Conservation (phyloP, 2,113 vertebrate genomes). For the Semicossyphus pulcher region DNA sequence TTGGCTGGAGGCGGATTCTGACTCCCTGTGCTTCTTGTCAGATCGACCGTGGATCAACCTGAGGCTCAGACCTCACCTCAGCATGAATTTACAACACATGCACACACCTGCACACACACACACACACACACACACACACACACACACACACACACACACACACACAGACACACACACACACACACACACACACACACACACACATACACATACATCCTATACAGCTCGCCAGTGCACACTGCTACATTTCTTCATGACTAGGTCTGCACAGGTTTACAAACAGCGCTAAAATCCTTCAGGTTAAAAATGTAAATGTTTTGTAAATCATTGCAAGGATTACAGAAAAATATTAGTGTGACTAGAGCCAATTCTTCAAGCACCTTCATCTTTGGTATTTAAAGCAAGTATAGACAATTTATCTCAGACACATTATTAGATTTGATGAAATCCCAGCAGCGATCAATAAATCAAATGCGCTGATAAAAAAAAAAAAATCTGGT, state of each 20-base stretch:
- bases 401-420: not conserved
- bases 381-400: not conserved
- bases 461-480: not conserved
- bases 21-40: constrained; percentile 73
- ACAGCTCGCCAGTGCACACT: not conserved
- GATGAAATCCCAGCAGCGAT: not conserved
- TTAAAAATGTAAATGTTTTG: not conserved
- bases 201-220: not conserved
- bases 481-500: not conserved
- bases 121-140: not conserved
- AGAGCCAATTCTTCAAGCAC: not conserved
- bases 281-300: not conserved
- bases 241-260: constrained; percentile 14
- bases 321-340: not conserved
- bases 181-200: not conserved
- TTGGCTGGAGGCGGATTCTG: constrained; percentile 60
- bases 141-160: constrained; percentile 8
- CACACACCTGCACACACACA: not conserved
- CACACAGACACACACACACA: not conserved
- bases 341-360: not conserved
- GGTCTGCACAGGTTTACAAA: not conserved
- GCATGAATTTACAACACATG: constrained; percentile 52
- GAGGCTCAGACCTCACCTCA: constrained; percentile 66
- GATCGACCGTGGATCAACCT: constrained; percentile 70
- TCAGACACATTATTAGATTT: not conserved